Evolutionary conservation across 2,113 vertebrate genomes (phyloP).

Genomic region (Lota lota): DNA sequence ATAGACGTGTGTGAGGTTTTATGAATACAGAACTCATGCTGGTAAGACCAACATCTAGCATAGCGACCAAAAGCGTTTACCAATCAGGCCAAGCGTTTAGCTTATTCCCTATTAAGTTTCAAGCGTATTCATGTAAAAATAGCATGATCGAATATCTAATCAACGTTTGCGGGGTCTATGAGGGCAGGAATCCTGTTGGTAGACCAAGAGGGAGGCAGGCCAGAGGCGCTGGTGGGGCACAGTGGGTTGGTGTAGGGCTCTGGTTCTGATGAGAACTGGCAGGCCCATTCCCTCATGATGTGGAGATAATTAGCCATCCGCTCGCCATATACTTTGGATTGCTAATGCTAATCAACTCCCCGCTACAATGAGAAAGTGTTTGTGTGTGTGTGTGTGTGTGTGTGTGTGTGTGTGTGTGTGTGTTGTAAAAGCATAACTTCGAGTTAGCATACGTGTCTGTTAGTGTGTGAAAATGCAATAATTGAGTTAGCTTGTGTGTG

Average conservation of each 20-base stretch:
- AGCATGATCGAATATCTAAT: slow-evolving; percentile 39
- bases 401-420: slow-evolving; percentile 15
- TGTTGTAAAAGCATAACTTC: background rate
- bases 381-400: slow-evolving; percentile 4
- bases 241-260: slow-evolving; percentile 8
- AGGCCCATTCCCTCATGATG: slow-evolving; percentile 51
- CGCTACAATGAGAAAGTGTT: slow-evolving; percentile 3
- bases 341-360: slow-evolving; percentile 36
- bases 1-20: slow-evolving; percentile 29
- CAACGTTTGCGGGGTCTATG: slow-evolving; percentile 33
- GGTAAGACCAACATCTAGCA: slow-evolving; percentile 20
- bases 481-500: too few relatives aligned
- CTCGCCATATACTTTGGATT: slow-evolving; percentile 53
- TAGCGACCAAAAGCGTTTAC: too few relatives aligned
- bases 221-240: slow-evolving; percentile 23
- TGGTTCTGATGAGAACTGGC: slow-evolving; percentile 52
- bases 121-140: slow-evolving; percentile 14
- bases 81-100: too few relatives aligned
- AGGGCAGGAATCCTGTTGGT: slow-evolving; percentile 41
- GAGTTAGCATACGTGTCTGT: slow-evolving; percentile 22
- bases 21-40: slow-evolving; percentile 38
- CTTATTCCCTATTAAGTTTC: too few relatives aligned
- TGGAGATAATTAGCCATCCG: slow-evolving; percentile 60
- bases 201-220: slow-evolving; percentile 39
- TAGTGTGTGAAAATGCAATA: slow-evolving; percentile 10